Base-by-base conservation (phyloP, 2,888 invertebrate genomes). In the Schrankia costaestrigalis region DNA sequence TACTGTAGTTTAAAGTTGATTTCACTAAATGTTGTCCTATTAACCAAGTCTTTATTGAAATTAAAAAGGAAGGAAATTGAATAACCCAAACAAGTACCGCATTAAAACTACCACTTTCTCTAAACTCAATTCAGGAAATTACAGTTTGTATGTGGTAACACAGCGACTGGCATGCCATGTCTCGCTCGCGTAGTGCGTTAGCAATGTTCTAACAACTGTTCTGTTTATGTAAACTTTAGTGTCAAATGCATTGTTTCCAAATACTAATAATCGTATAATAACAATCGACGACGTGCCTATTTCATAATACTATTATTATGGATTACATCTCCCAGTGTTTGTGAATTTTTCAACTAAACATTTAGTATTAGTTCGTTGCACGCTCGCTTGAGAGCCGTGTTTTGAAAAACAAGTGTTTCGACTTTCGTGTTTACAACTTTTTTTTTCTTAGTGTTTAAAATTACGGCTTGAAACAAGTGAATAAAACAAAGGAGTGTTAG, bases 161-260 rank as follows among this genome's bases (percentile, higher is more conserved):
- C 53, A 8, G 40, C 36, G 35, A 62, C 64, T 67, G 60, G 63
- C 69, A 65, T 72, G 71, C 65, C 64, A 62, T 67, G 67, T 63
- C 62, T 56, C n/a, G n/a, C n/a, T n/a, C n/a, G n/a, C n/a, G n/a
- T 26, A 26, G 13, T 49, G 53, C 31, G 30, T 14, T 13, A 13
- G 25, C 11, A 18, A 7, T 12, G 24, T n/a, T n/a, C n/a, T 61
- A 48, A 47, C 60, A 49, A 64, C 61, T 74, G 74, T 74, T 75
- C 61, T 74, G 74, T 74, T 75, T 76, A 64, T 70, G 66, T 73
- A 72, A 78, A 78, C 74, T 77, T 72, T 68, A n/a, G 59, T 64
- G 64, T 63, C 66, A 63, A 64, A 63, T 59, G 62, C 56, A 57
- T 68, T 65, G 62, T 75, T 75, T 68, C 56, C 54, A 68, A 74